phyloP scores from a whole-genome alignment of 2,888 invertebrate genomes.

The Trissoscelio sp. region DNA sequence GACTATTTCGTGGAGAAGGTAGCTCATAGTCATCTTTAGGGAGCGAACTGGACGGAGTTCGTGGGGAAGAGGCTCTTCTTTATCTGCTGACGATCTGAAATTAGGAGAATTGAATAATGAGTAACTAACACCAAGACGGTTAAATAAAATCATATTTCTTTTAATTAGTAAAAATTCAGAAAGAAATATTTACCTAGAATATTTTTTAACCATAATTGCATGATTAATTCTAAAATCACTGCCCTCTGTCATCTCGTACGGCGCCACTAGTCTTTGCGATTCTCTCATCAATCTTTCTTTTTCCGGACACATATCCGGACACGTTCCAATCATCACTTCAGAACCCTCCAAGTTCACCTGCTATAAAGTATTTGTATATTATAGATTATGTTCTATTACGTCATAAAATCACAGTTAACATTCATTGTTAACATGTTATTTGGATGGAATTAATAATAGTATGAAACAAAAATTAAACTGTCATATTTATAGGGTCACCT shows the following conservation, averaged over 20 bases:
- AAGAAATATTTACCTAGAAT: conserved; percentile 85
- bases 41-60: conserved; percentile 94
- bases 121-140: too few species aligned
- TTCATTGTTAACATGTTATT: too few species aligned
- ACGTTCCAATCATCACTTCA: conserved; percentile 90
- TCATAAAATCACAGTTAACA: too few species aligned
- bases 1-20: conserved; percentile 92
- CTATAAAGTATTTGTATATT: too few species aligned
- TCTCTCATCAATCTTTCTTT: conserved; percentile 94
- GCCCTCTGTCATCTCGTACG: conserved; percentile 84
- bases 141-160: too few species aligned
- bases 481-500: too few species aligned
- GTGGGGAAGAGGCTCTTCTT: conserved; percentile 96
- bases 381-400: too few species aligned
- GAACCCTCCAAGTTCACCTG: conserved; percentile 86
- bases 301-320: conserved; percentile 99
- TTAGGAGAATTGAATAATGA: too few species aligned
- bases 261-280: conserved; percentile 88
- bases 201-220: conserved; percentile 94
- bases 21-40: conserved; percentile 94
- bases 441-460: too few species aligned
- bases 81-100: conserved; percentile 96
- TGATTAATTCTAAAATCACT: conserved; percentile 87
- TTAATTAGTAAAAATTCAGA: not conserved
- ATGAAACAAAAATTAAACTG: too few species aligned